Base-by-base conservation (phyloP, 2,797 vertebrate species). In the Poecilia velifera region DNA sequence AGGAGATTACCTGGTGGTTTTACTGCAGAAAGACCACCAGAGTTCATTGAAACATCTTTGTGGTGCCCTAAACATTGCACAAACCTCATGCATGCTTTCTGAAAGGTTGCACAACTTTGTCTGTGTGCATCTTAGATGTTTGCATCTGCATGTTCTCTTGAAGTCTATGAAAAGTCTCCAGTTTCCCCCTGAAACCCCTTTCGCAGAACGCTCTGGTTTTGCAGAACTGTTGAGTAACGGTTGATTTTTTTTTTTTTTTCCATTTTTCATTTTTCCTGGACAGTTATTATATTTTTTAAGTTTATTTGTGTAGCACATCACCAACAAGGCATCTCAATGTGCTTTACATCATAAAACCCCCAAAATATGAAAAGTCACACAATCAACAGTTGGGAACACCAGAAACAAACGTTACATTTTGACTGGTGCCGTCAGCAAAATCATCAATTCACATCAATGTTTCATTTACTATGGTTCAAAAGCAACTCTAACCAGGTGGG, bases 1-100 rank as follows among this genome's bases (percentile, higher is more conserved):
- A 87, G 84, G 87, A 76, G 36, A 80, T 14, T 78, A 77, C 86
- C 75, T 87, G 86, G 90, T 85, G 89, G 86, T 89, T 85, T 16
- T 46, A 76, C 77, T 77, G 73, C 49, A 88, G 73, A 49, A 51
- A 41, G 73, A 79, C 74, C 80, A 75, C 76, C 82, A 72, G 31
- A 57, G 39, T 41, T 77, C 77, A 74, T 13, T 0, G 18, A 25
- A 79, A 85, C 87, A 64, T 28, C 1, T 43, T 34, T 46, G 72
- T 72, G 20, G 14, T 45, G 66, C 75, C 13, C 2, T 76, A 18
- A n/a, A 0, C 68, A n/a, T 20, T 68, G 46, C 68, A 72, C 34
- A 83, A 89, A 87, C 79, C 78, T 83, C 80, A 84, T 76, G 20
- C 41, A 64, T 74, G 45, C 68, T 82, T 82, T 74, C 53, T 76